Evolutionary conservation across 30 jellyfish, hydroid and myxozoan species (phyloP).

Genomic region (Aurelia aurita): DNA sequence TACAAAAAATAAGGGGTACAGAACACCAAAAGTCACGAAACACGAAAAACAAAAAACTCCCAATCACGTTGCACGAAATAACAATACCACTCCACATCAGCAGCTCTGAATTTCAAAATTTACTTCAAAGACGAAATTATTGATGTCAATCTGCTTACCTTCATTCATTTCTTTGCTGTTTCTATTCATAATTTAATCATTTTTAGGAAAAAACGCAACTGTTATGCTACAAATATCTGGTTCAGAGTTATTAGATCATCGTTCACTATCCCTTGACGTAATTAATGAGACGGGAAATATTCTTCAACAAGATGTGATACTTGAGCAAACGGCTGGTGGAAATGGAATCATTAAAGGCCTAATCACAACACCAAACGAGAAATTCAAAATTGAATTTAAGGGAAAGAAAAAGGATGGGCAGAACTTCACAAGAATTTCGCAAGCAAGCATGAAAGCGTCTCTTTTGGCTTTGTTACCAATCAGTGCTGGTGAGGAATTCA

Average conservation of each 20-base stretch:
- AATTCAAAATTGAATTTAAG: slow-evolving; percentile 34
- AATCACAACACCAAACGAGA: slow-evolving; percentile 39
- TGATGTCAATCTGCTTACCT: too few species aligned
- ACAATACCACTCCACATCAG: too few species aligned
- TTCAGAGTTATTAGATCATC: slow-evolving; percentile 7
- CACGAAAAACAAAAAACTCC: too few species aligned
- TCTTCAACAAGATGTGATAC: slow-evolving; percentile 2
- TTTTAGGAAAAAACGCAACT: slow-evolving; percentile 41
- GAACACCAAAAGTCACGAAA: too few species aligned
- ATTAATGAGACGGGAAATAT: slow-evolving; percentile 13
- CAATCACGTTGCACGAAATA: too few species aligned
- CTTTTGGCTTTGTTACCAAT: slow-evolving; percentile 34
- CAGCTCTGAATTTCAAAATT: too few species aligned
- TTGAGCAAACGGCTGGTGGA: slow-evolving; percentile 12
- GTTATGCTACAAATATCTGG: slow-evolving; percentile 59
- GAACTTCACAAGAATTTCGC: slow-evolving; percentile 55
- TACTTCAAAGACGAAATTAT: too few species aligned
- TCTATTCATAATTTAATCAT: neutral
- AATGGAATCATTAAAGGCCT: slow-evolving; percentile 10
- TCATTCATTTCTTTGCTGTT: too few species aligned
- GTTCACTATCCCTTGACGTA: slow-evolving; percentile 25
- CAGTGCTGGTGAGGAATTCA: slow-evolving; percentile 39
- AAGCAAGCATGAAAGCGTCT: slow-evolving; percentile 30
- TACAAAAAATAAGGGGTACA: too few species aligned
- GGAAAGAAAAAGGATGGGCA: slow-evolving; percentile 35